phyloP scores from a whole-genome alignment of 2,888 invertebrate species.

The Aplocera efformata region DNA sequence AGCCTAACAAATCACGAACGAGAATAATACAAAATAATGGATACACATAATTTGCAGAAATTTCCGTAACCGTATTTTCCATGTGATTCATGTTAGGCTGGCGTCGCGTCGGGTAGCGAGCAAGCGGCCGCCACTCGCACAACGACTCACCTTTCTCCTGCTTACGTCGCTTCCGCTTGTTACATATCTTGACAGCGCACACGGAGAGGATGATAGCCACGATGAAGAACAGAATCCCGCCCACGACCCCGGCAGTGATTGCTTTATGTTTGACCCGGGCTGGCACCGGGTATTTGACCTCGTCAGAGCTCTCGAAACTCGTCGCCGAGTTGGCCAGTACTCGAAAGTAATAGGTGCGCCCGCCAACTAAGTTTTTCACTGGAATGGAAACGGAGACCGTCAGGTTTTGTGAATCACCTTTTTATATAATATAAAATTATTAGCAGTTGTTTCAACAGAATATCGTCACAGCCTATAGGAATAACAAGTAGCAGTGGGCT shows the following conservation, averaged over 20 bases:
- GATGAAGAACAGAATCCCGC: conserved; percentile 97
- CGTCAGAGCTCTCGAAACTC: conserved; percentile 92
- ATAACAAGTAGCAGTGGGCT: too few relatives aligned
- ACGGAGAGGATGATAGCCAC: conserved; percentile 98
- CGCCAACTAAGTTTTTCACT: conserved; percentile 95
- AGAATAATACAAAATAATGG: too few relatives aligned
- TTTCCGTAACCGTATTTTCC: not conserved
- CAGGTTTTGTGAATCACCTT: too few relatives aligned
- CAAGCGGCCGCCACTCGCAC: conserved; percentile 48
- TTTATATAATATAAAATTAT: too few relatives aligned
- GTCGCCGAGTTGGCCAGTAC: conserved; percentile 93
- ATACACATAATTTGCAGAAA: too few relatives aligned
- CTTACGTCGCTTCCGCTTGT: conserved; percentile 97
- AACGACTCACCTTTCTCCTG: conserved; percentile 95
- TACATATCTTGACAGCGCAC: conserved; percentile 98
- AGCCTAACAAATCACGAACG: too few relatives aligned
- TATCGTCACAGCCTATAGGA: too few relatives aligned
- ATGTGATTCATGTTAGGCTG: conserved; percentile 12
- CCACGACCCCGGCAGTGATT: conserved; percentile 97
- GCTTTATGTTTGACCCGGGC: conserved; percentile 96
- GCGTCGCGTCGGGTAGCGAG: conserved; percentile 42
- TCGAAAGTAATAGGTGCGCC: conserved; percentile 94
- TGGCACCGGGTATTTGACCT: conserved; percentile 93
- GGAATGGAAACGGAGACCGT: conserved; percentile 38
- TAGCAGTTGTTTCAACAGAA: too few relatives aligned